Conservation (phyloP, 2,888 invertebrate species). For the Oxyscelio sp. region DNA sequence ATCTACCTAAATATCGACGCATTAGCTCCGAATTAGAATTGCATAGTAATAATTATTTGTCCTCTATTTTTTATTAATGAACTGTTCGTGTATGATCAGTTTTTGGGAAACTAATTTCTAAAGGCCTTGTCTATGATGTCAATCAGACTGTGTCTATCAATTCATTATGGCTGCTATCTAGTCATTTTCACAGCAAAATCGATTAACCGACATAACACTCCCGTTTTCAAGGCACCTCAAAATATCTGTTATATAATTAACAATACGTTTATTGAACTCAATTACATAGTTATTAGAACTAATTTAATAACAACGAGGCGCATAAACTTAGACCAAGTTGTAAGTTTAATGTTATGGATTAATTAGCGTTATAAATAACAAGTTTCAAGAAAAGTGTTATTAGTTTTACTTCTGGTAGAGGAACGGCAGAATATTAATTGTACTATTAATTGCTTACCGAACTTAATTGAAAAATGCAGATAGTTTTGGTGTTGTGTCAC, state of each 20-base stretch:
- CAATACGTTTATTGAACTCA: slow-evolving; percentile 48
- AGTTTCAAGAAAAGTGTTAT: slow-evolving; percentile 24
- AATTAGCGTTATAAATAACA: slow-evolving; percentile 33
- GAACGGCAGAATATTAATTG: slow-evolving; percentile 38
- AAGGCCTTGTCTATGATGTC: slow-evolving; percentile 48
- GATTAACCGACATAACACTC: slow-evolving; percentile 56
- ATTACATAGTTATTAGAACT: slow-evolving; percentile 60
- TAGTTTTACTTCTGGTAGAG: slow-evolving; percentile 22
- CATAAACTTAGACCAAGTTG: slow-evolving; percentile 8
- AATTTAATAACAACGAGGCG: slow-evolving; percentile 51
- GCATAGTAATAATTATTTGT: slow-evolving; percentile 30
- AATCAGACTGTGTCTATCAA: slow-evolving; percentile 60
- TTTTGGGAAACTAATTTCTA: slow-evolving; percentile 60
- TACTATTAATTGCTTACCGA: slow-evolving; percentile 38
- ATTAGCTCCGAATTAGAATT: too few species aligned
- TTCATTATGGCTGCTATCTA: slow-evolving; percentile 60
- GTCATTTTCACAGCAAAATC: slow-evolving; percentile 62
- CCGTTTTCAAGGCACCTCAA: slow-evolving; percentile 49
- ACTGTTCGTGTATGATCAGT: slow-evolving; percentile 14
- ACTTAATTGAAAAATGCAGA: slow-evolving; percentile 29
- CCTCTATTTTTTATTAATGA: slow-evolving; percentile 37
- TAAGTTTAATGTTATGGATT: slow-evolving; percentile 11
- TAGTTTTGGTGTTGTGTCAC: slow-evolving; percentile 39
- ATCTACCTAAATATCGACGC: too few species aligned
- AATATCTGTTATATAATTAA: slow-evolving; percentile 60